Evolutionary conservation across 1,140 invertebrate species (phyloP).

Genomic region (Cydia amplana): DNA sequence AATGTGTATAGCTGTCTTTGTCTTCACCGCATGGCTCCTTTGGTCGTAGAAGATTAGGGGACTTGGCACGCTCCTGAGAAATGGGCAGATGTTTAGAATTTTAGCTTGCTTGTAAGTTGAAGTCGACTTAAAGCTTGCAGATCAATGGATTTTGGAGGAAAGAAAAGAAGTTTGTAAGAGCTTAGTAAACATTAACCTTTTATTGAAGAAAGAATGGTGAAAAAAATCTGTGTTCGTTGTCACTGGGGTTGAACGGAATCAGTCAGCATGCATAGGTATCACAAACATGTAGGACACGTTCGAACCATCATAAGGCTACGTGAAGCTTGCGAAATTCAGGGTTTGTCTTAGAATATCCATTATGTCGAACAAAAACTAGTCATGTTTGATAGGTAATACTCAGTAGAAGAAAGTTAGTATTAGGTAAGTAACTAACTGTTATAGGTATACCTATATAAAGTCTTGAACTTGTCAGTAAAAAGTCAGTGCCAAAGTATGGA

Average conservation of each 20-base stretch:
- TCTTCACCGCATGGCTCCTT: slow-evolving; percentile 60
- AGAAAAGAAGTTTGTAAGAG: slow-evolving; percentile 17
- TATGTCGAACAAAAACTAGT: no score
- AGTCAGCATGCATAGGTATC: no score
- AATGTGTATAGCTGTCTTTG: slow-evolving; percentile 41
- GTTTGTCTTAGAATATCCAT: no score
- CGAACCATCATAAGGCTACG: no score
- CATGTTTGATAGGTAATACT: no score
- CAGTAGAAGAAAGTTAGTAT: no score
- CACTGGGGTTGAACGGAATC: background rate
- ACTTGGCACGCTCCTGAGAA: slow-evolving; percentile 74
- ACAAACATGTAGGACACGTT: background rate
- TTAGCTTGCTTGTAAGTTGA: slow-evolving; percentile 57
- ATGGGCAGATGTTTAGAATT: slow-evolving; percentile 69
- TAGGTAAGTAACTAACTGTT: no score
- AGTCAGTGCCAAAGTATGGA: no score
- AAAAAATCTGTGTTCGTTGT: background rate
- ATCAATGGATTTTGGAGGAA: slow-evolving; percentile 44
- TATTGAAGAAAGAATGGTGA: background rate
- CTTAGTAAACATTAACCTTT: slow-evolving; percentile 15
- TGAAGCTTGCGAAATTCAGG: no score
- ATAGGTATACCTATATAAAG: no score
- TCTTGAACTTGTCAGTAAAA: no score
- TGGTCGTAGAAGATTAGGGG: slow-evolving; percentile 69
- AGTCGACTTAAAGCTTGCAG: slow-evolving; percentile 40